Evolutionary conservation across 1,140 invertebrate species (phyloP), one percentile per base, ranked within the genome.

Genomic region (Drosophila ambigua): DNA sequence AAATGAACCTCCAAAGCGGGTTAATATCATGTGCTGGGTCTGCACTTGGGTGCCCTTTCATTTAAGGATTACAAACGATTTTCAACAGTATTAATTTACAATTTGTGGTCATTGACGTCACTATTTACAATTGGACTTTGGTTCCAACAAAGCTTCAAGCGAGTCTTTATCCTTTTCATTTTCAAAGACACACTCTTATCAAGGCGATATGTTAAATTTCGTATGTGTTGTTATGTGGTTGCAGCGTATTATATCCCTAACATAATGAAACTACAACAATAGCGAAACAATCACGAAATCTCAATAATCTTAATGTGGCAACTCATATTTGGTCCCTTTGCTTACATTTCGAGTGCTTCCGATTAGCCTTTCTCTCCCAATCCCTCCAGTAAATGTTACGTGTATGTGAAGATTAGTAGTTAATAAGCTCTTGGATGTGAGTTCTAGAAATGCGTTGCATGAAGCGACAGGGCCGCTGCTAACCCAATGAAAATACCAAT

Each of bases 191-290:
- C 49, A 49, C 35, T 39, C 44, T 49, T 54, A 77, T 75, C 65
- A 74, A 85, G 81, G 82, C 77, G 61, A 67, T 87, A 81, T 77
- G 82, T 84, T 66, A 84, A 84, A 77, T 77, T 9, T 39, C 35
- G 31, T 28, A 26, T 15, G 49, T 62, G 35, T 60, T 62, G 35
- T 60, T 46, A 41, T 63, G 57, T 45, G 11, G 44, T n/a, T 49
- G 45, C 24, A 24, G 23, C 23, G 23, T 24, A 4, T 15, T 24
- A 4, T 15, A 53, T 52, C 16, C 23, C 4, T 52, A 58, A 50
- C 24, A 9, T 20, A 57, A 45, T 28, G 3, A 15, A 49, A 45
- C 0, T 26, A 31, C 60, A 59, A 52, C 8, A 73, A 48, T 44
- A 60, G 46, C 43, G 13, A 45, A 60, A 50, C 9, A 23, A 50